Base-by-base conservation (phyloP, 1,140 invertebrate species). In the Drosophila ambigua region DNA sequence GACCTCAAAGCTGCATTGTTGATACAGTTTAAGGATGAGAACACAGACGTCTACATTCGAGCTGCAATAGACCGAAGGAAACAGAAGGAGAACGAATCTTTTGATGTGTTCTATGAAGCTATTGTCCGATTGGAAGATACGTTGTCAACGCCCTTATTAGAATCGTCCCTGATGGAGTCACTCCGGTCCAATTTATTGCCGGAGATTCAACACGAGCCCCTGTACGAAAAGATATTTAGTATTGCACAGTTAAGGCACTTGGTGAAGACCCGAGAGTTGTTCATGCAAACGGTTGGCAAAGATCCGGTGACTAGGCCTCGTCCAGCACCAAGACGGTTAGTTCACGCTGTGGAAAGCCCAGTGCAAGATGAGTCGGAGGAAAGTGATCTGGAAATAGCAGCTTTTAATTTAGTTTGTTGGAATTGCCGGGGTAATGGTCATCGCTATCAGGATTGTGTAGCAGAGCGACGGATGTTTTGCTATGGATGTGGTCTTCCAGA, bases 41-140 rank as follows among this genome's bases (percentile, higher is more conserved):
- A 24, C 2, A 45, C 41, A 0, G 49, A 63, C 3, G 11, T 49
- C 4, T 28, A 45, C 13, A 52, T 53, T 15, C n/a, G 39, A 13
- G 39, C 51, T 2, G 61, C 46, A 5, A 63, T 53, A 8, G 61
- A 63, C 9, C 41, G 35, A 23, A 39, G 43, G 9, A 54, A 63
- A 35, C 61, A 63, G 16, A 54, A 15, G 8, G 41, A 53, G 11
- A 54, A 48, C 16, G 51, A 63, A 23, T 54, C 41, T 2, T 63
- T 54, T 35, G 50, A 63, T 16, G 58, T 51, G 2, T 61, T 41
- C 16, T 51, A 61, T 16, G 59, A 46, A 41, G 23, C 28, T 2
- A 43, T 61, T 9, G 43, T 45, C 4, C 15, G 16, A 13, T 28
- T 57, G 16, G 54, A 41, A 11, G 54, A 57, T 28, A 57, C 43